Conservation (phyloP, 2,113 vertebrate species). For the Ariopsis seemanni region DNA sequence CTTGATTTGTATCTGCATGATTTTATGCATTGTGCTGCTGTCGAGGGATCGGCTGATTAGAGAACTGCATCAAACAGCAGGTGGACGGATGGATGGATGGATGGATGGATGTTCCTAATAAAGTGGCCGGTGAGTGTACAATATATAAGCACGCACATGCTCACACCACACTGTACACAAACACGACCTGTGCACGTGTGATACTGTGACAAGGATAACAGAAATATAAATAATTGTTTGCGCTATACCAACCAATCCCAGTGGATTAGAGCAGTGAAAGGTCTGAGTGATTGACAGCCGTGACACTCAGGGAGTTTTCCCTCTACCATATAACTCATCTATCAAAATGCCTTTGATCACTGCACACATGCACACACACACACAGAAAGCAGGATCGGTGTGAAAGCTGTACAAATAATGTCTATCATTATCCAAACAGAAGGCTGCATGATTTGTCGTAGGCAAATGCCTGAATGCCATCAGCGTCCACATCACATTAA, state of each 20-base stretch:
- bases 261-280: conserved; percentile 23
- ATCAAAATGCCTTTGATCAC: conserved; percentile 51
- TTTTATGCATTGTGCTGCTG: no score
- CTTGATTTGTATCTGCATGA: no score
- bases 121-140: background rate
- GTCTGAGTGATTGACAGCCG: conserved; percentile 30
- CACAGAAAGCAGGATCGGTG: background rate
- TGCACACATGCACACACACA: conserved; percentile 21
- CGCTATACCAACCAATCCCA: conserved; percentile 11
- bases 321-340: conserved; percentile 31
- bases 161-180: background rate
- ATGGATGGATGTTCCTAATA: no score
- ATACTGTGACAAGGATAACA: conserved; percentile 1
- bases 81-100: no score
- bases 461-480: background rate
- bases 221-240: background rate
- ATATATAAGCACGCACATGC: background rate
- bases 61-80: no score
- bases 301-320: conserved; percentile 19
- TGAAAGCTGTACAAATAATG: background rate
- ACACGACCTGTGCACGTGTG: background rate
- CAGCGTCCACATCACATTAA: conserved; percentile 33
- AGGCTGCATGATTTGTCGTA: conserved; percentile 12
- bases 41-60: no score
- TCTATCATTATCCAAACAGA: no score